Conservation (phyloP, 2,888 invertebrate species). For the Diachrysia chrysitis region DNA sequence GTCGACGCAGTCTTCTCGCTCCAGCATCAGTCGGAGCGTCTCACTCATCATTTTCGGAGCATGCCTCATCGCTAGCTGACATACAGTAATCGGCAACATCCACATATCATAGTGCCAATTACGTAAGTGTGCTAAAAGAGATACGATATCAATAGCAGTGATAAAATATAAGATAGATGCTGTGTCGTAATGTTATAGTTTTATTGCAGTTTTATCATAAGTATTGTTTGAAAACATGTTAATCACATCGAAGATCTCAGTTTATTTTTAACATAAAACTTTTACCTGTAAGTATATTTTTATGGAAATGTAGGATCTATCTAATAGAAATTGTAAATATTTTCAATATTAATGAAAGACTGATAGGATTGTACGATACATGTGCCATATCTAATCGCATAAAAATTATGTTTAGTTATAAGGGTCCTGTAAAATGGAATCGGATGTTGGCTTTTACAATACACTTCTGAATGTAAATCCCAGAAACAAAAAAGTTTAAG, state of each 20-base stretch:
- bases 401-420: conserved; percentile 57
- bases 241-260: conserved; percentile 55
- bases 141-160: conserved; percentile 62
- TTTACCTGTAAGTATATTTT: conserved; percentile 49
- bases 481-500: neutral
- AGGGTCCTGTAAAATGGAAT: conserved; percentile 21
- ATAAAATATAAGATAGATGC: conserved; percentile 52
- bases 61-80: conserved; percentile 78
- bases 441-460: conserved; percentile 9
- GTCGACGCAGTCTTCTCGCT: conserved; percentile 82
- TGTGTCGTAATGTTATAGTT: conserved; percentile 35
- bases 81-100: conserved; percentile 43
- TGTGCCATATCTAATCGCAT: conserved; percentile 83
- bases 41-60: conserved; percentile 67
- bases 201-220: conserved; percentile 25
- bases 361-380: conserved; percentile 84
- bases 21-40: conserved; percentile 61
- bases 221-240: conserved; percentile 41
- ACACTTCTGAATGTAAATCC: neutral
- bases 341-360: conserved; percentile 79
- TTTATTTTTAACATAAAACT: conserved; percentile 29
- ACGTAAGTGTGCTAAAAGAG: conserved; percentile 68
- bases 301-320: conserved; percentile 48
- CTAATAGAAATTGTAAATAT: conserved; percentile 66
- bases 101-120: conserved; percentile 77